Conservation (phyloP, 2,888 invertebrate genomes). For the Neoscelio sp. region DNA sequence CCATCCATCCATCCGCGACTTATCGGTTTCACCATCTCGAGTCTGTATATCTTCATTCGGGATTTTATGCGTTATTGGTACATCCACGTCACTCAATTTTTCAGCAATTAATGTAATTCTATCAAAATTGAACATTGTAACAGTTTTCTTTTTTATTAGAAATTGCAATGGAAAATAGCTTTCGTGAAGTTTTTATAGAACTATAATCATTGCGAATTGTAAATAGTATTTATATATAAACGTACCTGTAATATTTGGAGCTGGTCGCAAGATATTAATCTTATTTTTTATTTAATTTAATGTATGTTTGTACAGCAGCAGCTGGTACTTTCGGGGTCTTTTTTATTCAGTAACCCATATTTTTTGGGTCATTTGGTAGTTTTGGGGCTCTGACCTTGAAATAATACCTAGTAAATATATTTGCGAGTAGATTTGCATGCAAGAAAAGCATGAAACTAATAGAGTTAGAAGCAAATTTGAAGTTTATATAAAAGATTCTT, state of each 20-base stretch:
- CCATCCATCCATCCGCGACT: constrained; percentile 71
- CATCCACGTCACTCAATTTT: constrained; percentile 21
- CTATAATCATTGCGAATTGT: constrained; percentile 65
- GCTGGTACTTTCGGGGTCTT: too few species aligned
- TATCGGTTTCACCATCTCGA: constrained; percentile 58
- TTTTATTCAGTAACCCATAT: too few species aligned
- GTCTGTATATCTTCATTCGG: constrained; percentile 7
- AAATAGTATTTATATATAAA: constrained; percentile 66
- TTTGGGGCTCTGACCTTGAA: too few species aligned
- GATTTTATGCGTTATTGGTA: constrained; percentile 37
- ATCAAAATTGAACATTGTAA: constrained; percentile 22
- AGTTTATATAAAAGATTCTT: too few species aligned
- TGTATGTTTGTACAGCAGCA: too few species aligned
- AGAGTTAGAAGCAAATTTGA: too few species aligned
- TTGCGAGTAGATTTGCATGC: too few species aligned
- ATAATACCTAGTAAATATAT: too few species aligned
- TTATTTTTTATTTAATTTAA: constrained; percentile 27
- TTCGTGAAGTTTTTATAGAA: constrained; percentile 20
- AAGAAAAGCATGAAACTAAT: too few species aligned
- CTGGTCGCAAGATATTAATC: constrained; percentile 42
- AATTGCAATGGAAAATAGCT: too few species aligned
- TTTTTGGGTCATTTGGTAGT: too few species aligned
- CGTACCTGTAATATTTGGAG: constrained; percentile 60
- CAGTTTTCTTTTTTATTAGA: too few species aligned
- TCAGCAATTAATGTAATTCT: constrained; percentile 50